Evolutionary conservation across 2,113 vertebrate species (phyloP).

Genomic region (Chiloscyllium plagiosum): DNA sequence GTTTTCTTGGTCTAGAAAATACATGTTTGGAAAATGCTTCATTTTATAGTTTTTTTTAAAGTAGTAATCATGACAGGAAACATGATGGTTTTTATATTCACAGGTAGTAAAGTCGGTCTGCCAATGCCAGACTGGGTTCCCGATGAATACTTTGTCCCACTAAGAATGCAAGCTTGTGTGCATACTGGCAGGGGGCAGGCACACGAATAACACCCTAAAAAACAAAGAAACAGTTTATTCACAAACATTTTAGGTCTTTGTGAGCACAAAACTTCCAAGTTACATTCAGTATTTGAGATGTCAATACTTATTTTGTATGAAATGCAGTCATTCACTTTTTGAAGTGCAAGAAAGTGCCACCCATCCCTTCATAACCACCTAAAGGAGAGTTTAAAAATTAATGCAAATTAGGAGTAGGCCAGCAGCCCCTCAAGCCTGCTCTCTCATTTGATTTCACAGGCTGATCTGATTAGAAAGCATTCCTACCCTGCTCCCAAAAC

Average conservation of each 20-base stretch:
- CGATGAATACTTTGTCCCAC: constrained; percentile 86
- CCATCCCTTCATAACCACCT: not conserved
- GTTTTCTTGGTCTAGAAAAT: not conserved
- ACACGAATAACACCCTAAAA: constrained; percentile 79
- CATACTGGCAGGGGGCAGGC: constrained; percentile 90
- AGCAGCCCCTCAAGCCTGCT: no score
- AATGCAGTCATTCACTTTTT: not conserved
- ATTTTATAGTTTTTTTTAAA: not conserved
- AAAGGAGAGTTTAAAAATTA: no score
- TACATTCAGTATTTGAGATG: not conserved
- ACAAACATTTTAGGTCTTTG: not conserved
- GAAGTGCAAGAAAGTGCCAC: no score
- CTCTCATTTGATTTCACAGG: no score
- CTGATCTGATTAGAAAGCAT: no score
- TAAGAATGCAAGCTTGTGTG: constrained; percentile 90
- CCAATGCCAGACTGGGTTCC: constrained; percentile 66
- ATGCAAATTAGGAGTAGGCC: no score
- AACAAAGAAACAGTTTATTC: not conserved
- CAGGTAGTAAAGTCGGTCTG: constrained; percentile 81
- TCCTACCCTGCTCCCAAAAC: no score
- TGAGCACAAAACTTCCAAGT: not conserved
- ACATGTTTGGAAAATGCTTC: not conserved
- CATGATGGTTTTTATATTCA: constrained; percentile 44
- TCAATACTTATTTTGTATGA: not conserved
- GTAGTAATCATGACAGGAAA: not conserved